Percentiles rank a stretch among this genome's conserved stretches.
phyloP scores from a whole-genome alignment of 2,888 invertebrate genomes.

The Acleris literana region DNA sequence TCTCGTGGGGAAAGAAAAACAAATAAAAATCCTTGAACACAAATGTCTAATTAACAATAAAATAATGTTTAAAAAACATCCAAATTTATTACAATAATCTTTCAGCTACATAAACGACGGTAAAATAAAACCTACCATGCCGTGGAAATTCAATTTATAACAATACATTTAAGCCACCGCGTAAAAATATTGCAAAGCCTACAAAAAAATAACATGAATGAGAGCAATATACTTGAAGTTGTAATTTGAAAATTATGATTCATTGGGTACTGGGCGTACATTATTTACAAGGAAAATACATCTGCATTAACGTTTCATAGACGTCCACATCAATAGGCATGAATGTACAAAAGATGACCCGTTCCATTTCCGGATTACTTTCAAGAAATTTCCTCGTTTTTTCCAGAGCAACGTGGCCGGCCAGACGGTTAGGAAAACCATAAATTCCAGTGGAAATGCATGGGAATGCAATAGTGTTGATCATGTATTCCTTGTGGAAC shows the following conservation, averaged over 20 bases:
- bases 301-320: constrained; percentile 88
- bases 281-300: constrained; percentile 85
- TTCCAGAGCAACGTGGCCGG: constrained; percentile 89
- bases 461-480: constrained; percentile 91
- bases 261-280: too few relatives aligned
- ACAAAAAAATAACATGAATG: too few relatives aligned
- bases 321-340: constrained; percentile 87
- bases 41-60: too few relatives aligned
- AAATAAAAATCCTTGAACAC: too few relatives aligned
- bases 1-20: too few relatives aligned
- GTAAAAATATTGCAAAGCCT: too few relatives aligned
- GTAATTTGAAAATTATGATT: too few relatives aligned
- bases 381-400: constrained; percentile 87
- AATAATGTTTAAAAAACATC: too few relatives aligned
- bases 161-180: too few relatives aligned
- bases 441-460: constrained; percentile 97
- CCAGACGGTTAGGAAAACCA: constrained; percentile 91
- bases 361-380: constrained; percentile 81
- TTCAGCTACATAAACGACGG: background rate
- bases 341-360: constrained; percentile 92
- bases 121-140: too few relatives aligned
- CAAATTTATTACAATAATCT: background rate
- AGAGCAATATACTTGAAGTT: too few relatives aligned
- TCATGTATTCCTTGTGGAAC: constrained; percentile 78
- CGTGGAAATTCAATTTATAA: background rate